Base-by-base conservation (phyloP, 2,888 invertebrate genomes). In the Pyrochroa serraticornis region DNA sequence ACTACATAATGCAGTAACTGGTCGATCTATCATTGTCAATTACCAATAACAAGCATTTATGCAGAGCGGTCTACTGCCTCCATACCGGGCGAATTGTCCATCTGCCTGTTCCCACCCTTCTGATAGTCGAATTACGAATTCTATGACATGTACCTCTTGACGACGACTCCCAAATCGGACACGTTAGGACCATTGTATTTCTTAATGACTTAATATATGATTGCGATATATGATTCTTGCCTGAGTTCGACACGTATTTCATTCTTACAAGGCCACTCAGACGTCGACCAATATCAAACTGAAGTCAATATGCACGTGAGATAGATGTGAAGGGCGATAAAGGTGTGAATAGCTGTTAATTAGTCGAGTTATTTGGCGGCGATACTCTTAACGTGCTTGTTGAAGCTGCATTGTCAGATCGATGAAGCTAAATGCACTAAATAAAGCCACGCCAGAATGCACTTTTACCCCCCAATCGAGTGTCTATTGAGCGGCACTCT, bases 41-140 rank as follows among this genome's bases (percentile, higher is more conserved):
- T 71, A 71, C 71, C 69, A 70, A 71, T 71, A 71, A 71, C 71
- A 69, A 71, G 71, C 70, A 71, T 71, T 71, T 71, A 71, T 70
- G 69, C 70, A 71, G 69, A 69, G 70, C 69, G 64, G 68, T 66
- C 69, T 58, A 66, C 68, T 71, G 67, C 65, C 68, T 68, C 70
- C 66, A 69, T 66, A 71, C 66, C 67, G 67, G 70, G 68, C 64
- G 70, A 68, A 71, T 67, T 68, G 68, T 71, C 48, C 48, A 58
- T 53, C 42, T 58, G 48, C 13, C 14, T 14, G 48, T 53, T 53
- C 53, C 53, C 58, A 48, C 48, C 49, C 53, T 53, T 53, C 22
- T 33, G n/a, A 12, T 43, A 46, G 45, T 43, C 43, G 37, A 48
- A 50, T 50, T 36, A 43, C 34, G 30, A 22, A 36, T 35, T 50